phyloP scores from a whole-genome alignment of 1,140 invertebrate genomes.

The Papilio glaucus region DNA sequence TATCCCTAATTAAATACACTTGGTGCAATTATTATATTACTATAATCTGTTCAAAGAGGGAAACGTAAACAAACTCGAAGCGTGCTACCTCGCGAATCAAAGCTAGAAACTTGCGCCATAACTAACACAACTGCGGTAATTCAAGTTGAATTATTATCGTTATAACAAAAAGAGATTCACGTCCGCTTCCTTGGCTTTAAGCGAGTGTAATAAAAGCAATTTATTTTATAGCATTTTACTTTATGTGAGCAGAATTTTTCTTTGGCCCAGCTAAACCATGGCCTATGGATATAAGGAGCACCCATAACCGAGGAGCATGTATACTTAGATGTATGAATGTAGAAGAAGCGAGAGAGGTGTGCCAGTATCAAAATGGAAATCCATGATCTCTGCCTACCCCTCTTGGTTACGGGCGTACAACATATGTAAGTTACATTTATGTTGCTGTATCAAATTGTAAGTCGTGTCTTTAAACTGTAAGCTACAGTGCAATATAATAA shows the following conservation, averaged over 20 bases:
- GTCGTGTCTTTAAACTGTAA: too few relatives aligned
- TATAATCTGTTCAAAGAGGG: not conserved
- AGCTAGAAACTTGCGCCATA: conserved; percentile 32
- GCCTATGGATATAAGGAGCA: too few relatives aligned
- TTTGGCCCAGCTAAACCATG: not conserved
- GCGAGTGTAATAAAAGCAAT: conserved; percentile 37
- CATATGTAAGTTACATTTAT: too few relatives aligned
- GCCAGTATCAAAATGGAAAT: too few relatives aligned
- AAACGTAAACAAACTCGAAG: conserved; percentile 32
- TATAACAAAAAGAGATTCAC: conserved; percentile 39
- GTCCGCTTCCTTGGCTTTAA: conserved; percentile 34
- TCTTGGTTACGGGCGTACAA: too few relatives aligned
- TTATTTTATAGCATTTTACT: conserved; percentile 36
- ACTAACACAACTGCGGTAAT: conserved; percentile 37
- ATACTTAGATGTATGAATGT: too few relatives aligned
- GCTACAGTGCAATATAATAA: too few relatives aligned
- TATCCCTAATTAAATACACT: not conserved
- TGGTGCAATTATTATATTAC: not conserved
- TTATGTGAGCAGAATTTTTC: conserved; percentile 30
- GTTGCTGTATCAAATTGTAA: too few relatives aligned
- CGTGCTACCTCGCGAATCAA: conserved; percentile 26
- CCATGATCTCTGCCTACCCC: too few relatives aligned
- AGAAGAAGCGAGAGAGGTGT: too few relatives aligned
- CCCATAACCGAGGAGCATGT: too few relatives aligned
- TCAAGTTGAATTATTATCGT: conserved; percentile 37